Evolutionary conservation across 23 tunicate genomes (phyloP), one percentile per base, ranked within the genome.

Genomic region (Halocynthia roretzi): DNA sequence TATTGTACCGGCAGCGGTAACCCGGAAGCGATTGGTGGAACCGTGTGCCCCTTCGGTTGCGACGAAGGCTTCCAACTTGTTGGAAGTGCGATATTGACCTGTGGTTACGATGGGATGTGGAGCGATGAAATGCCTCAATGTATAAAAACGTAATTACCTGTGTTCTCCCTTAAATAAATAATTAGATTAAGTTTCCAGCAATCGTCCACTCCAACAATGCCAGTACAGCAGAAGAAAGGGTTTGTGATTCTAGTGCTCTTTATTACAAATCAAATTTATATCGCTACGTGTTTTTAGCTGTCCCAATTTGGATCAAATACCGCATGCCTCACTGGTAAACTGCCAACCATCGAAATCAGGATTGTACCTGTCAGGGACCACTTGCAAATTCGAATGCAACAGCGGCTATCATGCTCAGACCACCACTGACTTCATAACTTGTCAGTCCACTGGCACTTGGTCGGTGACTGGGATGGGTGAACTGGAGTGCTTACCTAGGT

Each of bases 101-200:
- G 87, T 69, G 40, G 54, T 9, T 50, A 67, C 22, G 62, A 15
- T 53, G 87, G 87, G 21, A 63, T 7, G 0, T 82, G 86, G 86
- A 74, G 65, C 31, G 65, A 31, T 52, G 80, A 62, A 51, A 23
- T 62, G 64, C 74, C 78, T 12, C 21, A 64, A n/a, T 82, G 86
- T 52, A 50, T 61, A 12, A 20, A 51, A 63, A 54, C 31, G 78
- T 74, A 74, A 71, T 54, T 20, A 54, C 61, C 5, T 80, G 75
- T 51, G 63, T 56, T 10, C 60, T 54, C 56, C 0, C 19, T 65
- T 15, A 10, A 20, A 65, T 9, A 20, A 5, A 48, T 58, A 58
- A 58, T 58, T 31, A 31, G 63, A 0, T 58, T 58, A n/a, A 58
- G 63, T 58, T 15, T 58, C n/a, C 2, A 1, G 63, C 17, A 4